Evolutionary conservation across 2,797 vertebrate species (phyloP), one percentile per base, ranked within the genome.

Genomic region (Calcarius lapponicus): DNA sequence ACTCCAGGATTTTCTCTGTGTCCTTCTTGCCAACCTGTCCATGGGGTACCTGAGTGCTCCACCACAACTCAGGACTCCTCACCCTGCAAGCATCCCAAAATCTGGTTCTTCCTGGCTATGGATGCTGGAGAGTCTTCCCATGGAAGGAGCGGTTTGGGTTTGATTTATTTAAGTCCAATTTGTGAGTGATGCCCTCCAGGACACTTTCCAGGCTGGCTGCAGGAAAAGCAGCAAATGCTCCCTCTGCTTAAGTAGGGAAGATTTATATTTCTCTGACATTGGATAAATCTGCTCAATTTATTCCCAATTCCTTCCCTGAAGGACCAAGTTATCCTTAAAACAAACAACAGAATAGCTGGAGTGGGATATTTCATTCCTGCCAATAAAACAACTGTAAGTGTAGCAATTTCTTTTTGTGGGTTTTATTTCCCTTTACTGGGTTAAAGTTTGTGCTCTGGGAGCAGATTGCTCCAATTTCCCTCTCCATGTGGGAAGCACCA

Each of bases 361-460:
- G 86, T 53, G 94, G 89, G 93, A 92, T 92, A 89, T 91, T 92
- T 78, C 75, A 81, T 72, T 81, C 69, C 91, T 51, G 75, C 91
- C 93, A 69, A 89, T 88, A 74, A 88, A 95, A 58, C 51, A 60
- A 31, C 48, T 48, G 73, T 51, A 92, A 83, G n/a, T 5, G 53
- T 3, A n/a, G 72, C 69, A 17, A 74, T 92, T 80, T 86, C 72
- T 92, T 88, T 83, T 34, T 40, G 21, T 18, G 80, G 91, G 58
- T 80, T 88, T 88, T 80, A 86, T 93, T 93, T 90, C 83, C 76
- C 61, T 86, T 86, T 62, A 5, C 75, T 29, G 57, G 81, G 72
- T 61, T 28, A 26, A 34, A 31, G 26, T 43, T 38, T 45, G 50
- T 43, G 80, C 54, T 93, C 75, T 34, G 58, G 88, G 95, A 82